phyloP scores from a whole-genome alignment of 2,888 invertebrate species.

The Sphecodes monilicornis region DNA sequence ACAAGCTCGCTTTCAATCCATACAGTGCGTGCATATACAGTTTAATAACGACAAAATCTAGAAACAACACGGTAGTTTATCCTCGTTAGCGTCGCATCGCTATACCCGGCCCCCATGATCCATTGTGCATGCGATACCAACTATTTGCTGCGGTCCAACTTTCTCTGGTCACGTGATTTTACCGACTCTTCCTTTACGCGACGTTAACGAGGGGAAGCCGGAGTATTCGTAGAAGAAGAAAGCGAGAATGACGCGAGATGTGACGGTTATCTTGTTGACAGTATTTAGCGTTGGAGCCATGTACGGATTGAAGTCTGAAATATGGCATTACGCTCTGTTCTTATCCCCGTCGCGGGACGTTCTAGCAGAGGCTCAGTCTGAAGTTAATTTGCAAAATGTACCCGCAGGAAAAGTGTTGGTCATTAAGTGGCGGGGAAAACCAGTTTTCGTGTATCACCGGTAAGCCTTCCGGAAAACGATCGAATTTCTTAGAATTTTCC shows the following conservation, averaged over 20 bases:
- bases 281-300: constrained; percentile 86
- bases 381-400: constrained; percentile 90
- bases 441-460: constrained; percentile 91
- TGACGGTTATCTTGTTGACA: constrained; percentile 59
- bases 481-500: background rate
- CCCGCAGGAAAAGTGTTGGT: constrained; percentile 88
- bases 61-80: background rate
- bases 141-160: background rate
- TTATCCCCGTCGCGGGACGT: constrained; percentile 91
- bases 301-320: constrained; percentile 88
- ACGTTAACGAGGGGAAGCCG: background rate
- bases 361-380: constrained; percentile 90
- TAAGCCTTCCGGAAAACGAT: constrained; percentile 55
- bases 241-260: background rate
- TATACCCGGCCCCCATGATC: background rate
- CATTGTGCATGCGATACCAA: background rate
- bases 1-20: background rate
- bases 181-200: background rate
- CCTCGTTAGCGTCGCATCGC: background rate
- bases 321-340: constrained; percentile 86
- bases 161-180: background rate
- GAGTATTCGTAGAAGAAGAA: background rate
- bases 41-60: background rate
- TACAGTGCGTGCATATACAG: background rate
- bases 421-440: constrained; percentile 94